Conservation (phyloP, 2,888 invertebrate species). For the Latrodectus hesperus region DNA sequence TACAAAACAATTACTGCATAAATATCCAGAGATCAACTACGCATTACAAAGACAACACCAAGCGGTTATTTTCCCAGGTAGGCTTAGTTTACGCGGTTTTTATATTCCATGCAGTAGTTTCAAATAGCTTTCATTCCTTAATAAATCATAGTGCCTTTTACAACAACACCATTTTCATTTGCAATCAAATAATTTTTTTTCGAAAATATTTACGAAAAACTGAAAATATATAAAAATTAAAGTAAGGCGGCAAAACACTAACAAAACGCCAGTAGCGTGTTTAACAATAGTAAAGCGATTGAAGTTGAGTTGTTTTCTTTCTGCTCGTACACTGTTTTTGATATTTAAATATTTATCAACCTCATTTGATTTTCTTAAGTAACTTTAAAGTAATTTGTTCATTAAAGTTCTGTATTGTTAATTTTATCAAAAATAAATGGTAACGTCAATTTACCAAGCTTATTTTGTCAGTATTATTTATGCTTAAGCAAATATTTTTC, state of each 20-base stretch:
- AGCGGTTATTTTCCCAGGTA: constrained; percentile 60
- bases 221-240: constrained; percentile 49
- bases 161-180: neutral
- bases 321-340: too few relatives aligned
- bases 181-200: constrained; percentile 10
- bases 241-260: constrained; percentile 49
- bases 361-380: constrained; percentile 78
- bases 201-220: constrained; percentile 15
- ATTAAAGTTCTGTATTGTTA: too few relatives aligned
- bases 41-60: constrained; percentile 53
- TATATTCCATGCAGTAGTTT: constrained; percentile 40
- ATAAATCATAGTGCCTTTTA: constrained; percentile 9
- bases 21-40: constrained; percentile 34
- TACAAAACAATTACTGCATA: constrained; percentile 26
- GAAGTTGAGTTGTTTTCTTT: constrained; percentile 44
- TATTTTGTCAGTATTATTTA: too few relatives aligned
- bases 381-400: too few relatives aligned
- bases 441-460: too few relatives aligned
- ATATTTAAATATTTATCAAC: neutral
- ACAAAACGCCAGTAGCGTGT: constrained; percentile 62
- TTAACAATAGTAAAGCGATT: constrained; percentile 32
- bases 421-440: too few relatives aligned
- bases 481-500: too few relatives aligned
- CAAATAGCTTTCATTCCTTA: neutral
- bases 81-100: constrained; percentile 66